Evolutionary conservation across 2,113 vertebrate genomes (phyloP).

Genomic region (Struthio camelus): DNA sequence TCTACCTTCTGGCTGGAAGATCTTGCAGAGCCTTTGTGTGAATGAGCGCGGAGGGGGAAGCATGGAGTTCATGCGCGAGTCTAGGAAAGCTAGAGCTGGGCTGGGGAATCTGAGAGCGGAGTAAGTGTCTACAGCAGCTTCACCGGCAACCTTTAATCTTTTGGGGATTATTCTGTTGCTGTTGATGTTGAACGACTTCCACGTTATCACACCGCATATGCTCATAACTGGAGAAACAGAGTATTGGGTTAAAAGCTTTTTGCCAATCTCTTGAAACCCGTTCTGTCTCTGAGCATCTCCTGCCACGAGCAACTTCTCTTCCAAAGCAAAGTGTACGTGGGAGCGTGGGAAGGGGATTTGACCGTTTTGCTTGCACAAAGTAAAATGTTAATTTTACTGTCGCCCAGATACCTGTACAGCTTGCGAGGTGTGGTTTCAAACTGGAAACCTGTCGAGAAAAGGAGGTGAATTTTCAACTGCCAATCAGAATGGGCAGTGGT

Average conservation of each 20-base stretch:
- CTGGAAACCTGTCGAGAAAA: neutral
- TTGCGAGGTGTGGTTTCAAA: neutral
- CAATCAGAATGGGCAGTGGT: neutral
- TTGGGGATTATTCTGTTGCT: constrained; percentile 69
- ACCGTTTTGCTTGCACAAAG: neutral
- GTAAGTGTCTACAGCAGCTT: fast-evolving
- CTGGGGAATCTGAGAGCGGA: neutral
- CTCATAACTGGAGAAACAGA: constrained; percentile 47
- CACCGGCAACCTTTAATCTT: constrained; percentile 64
- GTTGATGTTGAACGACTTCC: constrained; percentile 62
- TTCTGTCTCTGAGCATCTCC: constrained; percentile 49
- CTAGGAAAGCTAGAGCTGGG: neutral
- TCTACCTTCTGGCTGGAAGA: neutral
- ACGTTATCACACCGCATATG: constrained; percentile 48
- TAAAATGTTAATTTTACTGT: neutral
- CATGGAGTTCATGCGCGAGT: neutral
- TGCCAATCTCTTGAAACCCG: neutral
- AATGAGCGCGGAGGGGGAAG: neutral
- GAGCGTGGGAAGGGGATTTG: neutral
- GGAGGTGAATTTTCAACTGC: neutral
- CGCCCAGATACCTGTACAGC: neutral
- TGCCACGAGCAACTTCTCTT: neutral
- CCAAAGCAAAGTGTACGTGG: neutral
- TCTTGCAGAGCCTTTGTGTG: neutral
- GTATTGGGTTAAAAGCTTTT: constrained; percentile 66